Evolutionary conservation across 2,113 vertebrate species (phyloP).

Genomic region (Psammodynastes pulverulentus): DNA sequence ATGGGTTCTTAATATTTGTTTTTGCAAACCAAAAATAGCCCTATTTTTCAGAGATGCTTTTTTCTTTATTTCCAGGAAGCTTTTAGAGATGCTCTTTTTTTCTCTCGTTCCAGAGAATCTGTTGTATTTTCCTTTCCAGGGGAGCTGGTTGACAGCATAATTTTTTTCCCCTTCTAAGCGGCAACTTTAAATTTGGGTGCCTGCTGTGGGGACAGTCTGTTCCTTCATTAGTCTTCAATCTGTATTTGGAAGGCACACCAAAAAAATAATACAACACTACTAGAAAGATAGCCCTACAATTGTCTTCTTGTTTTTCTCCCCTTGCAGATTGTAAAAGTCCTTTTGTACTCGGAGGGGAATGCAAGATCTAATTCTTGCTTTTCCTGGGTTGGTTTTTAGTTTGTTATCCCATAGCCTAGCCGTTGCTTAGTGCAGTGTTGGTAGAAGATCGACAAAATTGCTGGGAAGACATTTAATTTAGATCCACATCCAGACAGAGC

Average conservation of each 20-base stretch:
- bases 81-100: neutral
- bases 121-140: neutral
- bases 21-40: neutral
- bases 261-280: neutral
- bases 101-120: neutral
- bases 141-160: neutral
- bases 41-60: neutral
- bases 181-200: neutral
- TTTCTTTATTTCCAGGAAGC: neutral
- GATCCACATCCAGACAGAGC: neutral
- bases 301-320: neutral
- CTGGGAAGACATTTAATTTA: neutral
- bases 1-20: neutral
- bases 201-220: conserved; percentile 8
- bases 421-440: neutral
- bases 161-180: neutral
- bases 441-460: neutral
- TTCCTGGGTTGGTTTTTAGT: neutral
- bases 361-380: neutral
- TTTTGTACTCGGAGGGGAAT: neutral
- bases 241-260: neutral
- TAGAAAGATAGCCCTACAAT: neutral
- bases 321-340: neutral
- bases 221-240: too few species aligned
- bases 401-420: neutral